Evolutionary conservation across 2,888 invertebrate genomes (phyloP).

Genomic region (Sphecodes monilicornis): DNA sequence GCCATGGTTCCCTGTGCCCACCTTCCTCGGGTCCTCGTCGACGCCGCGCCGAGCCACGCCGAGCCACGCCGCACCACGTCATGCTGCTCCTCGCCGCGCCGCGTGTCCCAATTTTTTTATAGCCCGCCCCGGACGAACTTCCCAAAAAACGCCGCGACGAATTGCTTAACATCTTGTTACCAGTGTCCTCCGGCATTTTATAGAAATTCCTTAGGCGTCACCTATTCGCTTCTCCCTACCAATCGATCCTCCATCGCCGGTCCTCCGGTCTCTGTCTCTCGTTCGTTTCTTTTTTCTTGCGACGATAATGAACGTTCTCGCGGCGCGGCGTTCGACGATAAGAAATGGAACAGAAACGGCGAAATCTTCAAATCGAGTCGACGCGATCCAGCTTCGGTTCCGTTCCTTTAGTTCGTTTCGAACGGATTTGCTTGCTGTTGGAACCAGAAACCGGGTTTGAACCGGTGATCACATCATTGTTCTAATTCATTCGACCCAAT

Average conservation of each 20-base stretch:
- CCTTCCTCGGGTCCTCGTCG: constrained; percentile 42
- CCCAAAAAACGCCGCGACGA: constrained; percentile 56
- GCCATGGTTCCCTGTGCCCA: constrained; percentile 64
- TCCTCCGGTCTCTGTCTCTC: background rate
- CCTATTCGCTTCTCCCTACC: constrained; percentile 47
- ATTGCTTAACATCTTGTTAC: constrained; percentile 77
- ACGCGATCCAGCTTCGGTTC: background rate
- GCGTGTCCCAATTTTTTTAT: constrained; percentile 76
- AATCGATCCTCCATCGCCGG: constrained; percentile 20
- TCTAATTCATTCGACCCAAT: too few species aligned
- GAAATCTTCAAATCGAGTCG: background rate
- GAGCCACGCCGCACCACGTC: background rate
- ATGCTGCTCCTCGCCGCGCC: constrained; percentile 29
- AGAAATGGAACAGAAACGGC: background rate
- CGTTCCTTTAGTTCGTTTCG: background rate
- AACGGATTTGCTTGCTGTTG: background rate
- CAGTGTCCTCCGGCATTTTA: constrained; percentile 70
- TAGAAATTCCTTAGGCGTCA: constrained; percentile 42
- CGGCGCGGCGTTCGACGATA: constrained; percentile 6
- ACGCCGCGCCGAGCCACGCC: background rate
- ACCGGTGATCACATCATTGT: too few species aligned
- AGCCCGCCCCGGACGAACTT: constrained; percentile 68
- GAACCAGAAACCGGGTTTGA: too few species aligned
- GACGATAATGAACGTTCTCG: constrained; percentile 1
- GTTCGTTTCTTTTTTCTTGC: background rate